Conservation (phyloP, 2,113 vertebrate species). For the Otus sunia region DNA sequence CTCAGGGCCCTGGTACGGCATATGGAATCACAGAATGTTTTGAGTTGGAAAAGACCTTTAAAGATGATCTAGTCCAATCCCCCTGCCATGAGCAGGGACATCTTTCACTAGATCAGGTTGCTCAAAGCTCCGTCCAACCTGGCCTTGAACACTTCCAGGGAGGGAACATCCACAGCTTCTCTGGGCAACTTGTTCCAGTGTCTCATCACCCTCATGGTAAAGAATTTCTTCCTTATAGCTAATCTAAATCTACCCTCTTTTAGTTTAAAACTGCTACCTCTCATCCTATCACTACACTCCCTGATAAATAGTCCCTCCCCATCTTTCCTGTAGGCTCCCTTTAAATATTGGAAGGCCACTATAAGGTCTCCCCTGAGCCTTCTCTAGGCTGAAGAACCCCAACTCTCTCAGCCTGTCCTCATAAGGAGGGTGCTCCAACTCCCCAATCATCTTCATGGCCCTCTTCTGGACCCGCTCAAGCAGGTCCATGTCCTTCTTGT, state of each 20-base stretch:
- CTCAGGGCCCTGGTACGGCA: background rate
- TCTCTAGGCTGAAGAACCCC: background rate
- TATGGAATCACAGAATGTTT: background rate
- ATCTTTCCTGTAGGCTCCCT: background rate
- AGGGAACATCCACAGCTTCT: background rate
- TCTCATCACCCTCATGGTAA: background rate
- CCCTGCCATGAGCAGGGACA: background rate
- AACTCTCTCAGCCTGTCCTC: background rate
- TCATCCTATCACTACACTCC: background rate
- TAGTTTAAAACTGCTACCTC: background rate
- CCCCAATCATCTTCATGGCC: background rate
- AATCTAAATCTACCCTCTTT: background rate
- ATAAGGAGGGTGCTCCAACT: background rate
- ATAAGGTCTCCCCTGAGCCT: background rate
- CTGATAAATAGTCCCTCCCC: background rate
- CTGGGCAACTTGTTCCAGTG: background rate
- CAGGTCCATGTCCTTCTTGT: background rate
- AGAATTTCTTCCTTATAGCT: background rate
- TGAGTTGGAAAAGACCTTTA: background rate
- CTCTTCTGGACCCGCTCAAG: rapidly evolving
- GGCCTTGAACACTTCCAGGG: background rate
- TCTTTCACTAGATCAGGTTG: background rate
- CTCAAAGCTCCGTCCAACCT: background rate
- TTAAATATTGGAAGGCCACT: background rate
- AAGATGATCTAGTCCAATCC: background rate